phyloP scores from a whole-genome alignment of 2,113 vertebrate species.

The Gnathonemus longibarbis region DNA sequence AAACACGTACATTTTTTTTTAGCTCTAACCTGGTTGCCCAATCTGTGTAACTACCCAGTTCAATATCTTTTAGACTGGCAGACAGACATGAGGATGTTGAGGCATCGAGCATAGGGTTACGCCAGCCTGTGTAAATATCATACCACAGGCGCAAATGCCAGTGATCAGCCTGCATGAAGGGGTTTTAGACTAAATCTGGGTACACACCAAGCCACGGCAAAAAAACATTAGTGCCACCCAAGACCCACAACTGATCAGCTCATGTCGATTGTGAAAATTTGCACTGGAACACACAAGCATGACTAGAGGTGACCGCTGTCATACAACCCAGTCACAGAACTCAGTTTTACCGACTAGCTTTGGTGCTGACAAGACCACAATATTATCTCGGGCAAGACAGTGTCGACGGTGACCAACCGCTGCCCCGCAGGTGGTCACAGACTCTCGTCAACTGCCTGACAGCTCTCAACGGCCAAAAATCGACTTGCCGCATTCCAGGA shows the following conservation, averaged over 20 bases:
- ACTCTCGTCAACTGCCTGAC: not conserved
- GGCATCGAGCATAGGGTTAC: not conserved
- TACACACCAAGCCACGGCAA: not conserved
- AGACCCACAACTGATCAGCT: not conserved
- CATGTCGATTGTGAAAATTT: not conserved
- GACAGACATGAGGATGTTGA: not conserved
- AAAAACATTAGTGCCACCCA: not conserved
- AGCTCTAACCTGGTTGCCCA: not conserved
- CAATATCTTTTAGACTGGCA: not conserved
- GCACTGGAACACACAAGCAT: not conserved
- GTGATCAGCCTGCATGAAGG: not conserved
- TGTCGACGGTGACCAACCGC: not conserved
- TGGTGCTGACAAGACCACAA: not conserved
- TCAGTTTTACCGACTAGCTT: not conserved
- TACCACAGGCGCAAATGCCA: not conserved
- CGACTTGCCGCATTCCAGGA: not conserved
- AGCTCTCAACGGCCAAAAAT: not conserved
- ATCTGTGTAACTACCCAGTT: not conserved
- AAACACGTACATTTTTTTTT: not conserved
- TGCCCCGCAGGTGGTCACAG: not conserved
- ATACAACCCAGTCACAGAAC: not conserved
- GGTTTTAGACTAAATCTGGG: not conserved
- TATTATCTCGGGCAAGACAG: not conserved
- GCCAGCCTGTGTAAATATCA: not conserved
- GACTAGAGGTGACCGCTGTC: not conserved